Percentiles rank a stretch among this genome's conserved stretches.
Conservation (phyloP, 2,888 invertebrate species). For the Diarsia rubi region DNA sequence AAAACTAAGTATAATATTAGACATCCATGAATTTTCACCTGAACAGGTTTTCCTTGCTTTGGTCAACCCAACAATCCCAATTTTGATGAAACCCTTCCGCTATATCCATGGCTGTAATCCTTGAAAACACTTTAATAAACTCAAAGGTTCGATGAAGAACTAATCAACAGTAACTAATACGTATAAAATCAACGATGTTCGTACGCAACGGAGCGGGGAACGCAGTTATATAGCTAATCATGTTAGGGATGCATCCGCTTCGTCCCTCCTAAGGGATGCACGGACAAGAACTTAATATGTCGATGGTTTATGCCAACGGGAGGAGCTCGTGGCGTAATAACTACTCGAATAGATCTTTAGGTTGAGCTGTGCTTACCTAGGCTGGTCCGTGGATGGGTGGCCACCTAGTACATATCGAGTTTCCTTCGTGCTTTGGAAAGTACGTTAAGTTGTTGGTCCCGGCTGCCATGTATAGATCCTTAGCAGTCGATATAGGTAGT, state of each 20-base stretch:
- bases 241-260: constrained; percentile 70
- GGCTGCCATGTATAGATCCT: too few relatives aligned
- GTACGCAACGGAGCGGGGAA: constrained; percentile 64
- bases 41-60: too few relatives aligned
- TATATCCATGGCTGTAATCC: background rate
- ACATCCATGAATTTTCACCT: too few relatives aligned
- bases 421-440: too few relatives aligned
- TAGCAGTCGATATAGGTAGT: too few relatives aligned
- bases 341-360: too few relatives aligned
- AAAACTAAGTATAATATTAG: background rate
- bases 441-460: too few relatives aligned
- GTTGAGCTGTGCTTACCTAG: too few relatives aligned
- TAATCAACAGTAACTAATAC: constrained; percentile 76
- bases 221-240: constrained; percentile 76
- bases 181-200: constrained; percentile 72
- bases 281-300: background rate
- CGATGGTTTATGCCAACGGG: constrained; percentile 40
- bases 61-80: too few relatives aligned
- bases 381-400: too few relatives aligned
- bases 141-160: constrained; percentile 37
- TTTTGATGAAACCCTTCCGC: background rate
- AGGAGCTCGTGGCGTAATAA: too few relatives aligned
- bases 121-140: constrained; percentile 34
- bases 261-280: constrained; percentile 59
- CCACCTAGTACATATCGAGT: too few relatives aligned